Evolutionary conservation across 1,140 invertebrate species (phyloP).

Genomic region (Drosophila trapezifrons): DNA sequence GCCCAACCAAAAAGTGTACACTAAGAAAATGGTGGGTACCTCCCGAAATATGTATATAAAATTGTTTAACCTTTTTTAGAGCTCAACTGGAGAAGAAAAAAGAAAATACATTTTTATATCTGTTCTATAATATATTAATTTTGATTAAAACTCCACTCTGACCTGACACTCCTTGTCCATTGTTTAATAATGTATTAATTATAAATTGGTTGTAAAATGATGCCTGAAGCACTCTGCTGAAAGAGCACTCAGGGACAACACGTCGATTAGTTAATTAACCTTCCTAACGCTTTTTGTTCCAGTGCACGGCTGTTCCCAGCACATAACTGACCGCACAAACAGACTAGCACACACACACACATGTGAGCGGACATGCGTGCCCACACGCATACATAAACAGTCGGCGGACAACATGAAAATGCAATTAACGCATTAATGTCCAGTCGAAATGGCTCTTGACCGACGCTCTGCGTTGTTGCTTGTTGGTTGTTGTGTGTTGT

Average conservation of each 20-base stretch:
- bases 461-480: constrained; percentile 28
- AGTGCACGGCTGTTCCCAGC: constrained; percentile 22
- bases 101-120: too few species aligned
- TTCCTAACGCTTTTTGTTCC: background rate
- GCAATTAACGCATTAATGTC: constrained; percentile 80
- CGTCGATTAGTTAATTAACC: background rate
- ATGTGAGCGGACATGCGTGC: constrained; percentile 17
- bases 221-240: background rate
- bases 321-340: constrained; percentile 57
- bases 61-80: too few species aligned
- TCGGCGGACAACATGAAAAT: constrained; percentile 72
- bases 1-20: constrained; percentile 21
- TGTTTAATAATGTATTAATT: too few species aligned
- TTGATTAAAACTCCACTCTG: too few species aligned
- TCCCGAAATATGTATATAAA: too few species aligned
- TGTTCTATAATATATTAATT: too few species aligned
- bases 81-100: too few species aligned
- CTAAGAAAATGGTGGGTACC: too few species aligned
- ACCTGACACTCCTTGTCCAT: too few species aligned
- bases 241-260: background rate
- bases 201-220: too few species aligned
- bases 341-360: constrained; percentile 15
- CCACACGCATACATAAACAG: constrained; percentile 40
- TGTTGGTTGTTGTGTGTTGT: constrained; percentile 8
- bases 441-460: constrained; percentile 64